phyloP scores from a whole-genome alignment of 2,888 invertebrate species.

The Andrena hattorfiana region DNA sequence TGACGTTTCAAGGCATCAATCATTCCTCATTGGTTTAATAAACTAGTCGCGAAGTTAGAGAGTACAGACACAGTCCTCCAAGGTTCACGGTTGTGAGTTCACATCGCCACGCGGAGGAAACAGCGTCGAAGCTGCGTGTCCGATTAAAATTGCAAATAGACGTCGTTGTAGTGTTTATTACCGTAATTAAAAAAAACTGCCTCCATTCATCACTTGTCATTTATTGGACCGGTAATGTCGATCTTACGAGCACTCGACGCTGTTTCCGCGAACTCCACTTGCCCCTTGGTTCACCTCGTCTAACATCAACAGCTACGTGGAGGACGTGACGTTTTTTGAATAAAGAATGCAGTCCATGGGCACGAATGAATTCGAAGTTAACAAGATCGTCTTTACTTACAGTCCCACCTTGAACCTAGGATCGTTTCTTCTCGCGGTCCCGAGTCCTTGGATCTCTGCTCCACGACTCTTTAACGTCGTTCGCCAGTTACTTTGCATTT shows the following conservation, averaged over 20 bases:
- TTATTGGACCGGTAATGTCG: not conserved
- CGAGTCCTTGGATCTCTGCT: conserved; percentile 31
- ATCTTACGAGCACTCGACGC: not conserved
- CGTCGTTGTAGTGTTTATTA: conserved; percentile 5
- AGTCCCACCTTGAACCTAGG: conserved; percentile 16
- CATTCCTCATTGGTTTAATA: conserved; percentile 31
- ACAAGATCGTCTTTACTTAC: not conserved
- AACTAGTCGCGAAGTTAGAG: conserved; percentile 5
- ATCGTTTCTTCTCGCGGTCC: not conserved
- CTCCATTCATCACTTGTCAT: not conserved
- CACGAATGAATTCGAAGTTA: too few species aligned
- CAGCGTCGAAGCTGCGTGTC: not conserved
- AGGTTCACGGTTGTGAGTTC: conserved; percentile 21
- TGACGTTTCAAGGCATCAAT: conserved; percentile 26
- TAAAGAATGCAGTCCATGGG: too few species aligned
- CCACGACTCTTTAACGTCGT: conserved; percentile 31
- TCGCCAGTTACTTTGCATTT: conserved; percentile 35
- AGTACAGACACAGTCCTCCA: not conserved
- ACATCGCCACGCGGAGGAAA: conserved; percentile 13
- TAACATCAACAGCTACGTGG: too few species aligned
- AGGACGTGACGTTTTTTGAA: too few species aligned
- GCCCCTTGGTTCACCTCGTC: not conserved
- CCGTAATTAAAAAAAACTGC: conserved; percentile 12
- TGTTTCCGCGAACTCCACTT: not conserved
- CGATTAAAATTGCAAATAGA: conserved; percentile 47